Evolutionary conservation across 2,888 invertebrate genomes (phyloP).

Genomic region (Protula sp.): DNA sequence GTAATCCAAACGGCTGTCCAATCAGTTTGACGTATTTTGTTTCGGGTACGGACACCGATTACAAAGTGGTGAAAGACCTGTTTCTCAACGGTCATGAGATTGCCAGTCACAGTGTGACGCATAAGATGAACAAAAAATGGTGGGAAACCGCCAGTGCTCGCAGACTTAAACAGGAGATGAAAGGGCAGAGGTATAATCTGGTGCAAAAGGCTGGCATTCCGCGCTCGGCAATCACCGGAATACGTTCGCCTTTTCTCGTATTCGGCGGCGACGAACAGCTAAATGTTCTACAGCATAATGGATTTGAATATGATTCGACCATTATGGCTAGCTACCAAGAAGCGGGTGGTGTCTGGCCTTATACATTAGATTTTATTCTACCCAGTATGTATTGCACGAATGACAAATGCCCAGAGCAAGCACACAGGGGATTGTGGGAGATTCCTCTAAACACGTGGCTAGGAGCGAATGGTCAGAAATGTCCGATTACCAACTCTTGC

Average conservation of each 20-base stretch:
- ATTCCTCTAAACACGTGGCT: constrained; percentile 59
- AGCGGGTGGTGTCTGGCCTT: constrained; percentile 88
- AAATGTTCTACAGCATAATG: constrained; percentile 89
- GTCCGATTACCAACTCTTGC: constrained; percentile 39
- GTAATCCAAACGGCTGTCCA: constrained; percentile 65
- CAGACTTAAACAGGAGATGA: constrained; percentile 88
- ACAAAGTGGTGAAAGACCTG: constrained; percentile 93
- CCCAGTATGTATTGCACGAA: too few species aligned
- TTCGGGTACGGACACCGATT: constrained; percentile 98
- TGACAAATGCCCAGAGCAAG: constrained; percentile 11
- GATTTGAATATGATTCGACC: constrained; percentile 88
- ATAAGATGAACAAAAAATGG: constrained; percentile 49
- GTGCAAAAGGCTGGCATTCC: constrained; percentile 72
- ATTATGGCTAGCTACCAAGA: constrained; percentile 78
- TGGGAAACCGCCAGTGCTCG: constrained; percentile 80
- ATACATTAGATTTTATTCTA: constrained; percentile 83
- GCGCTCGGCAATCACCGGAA: constrained; percentile 75
- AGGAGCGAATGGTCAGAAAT: constrained; percentile 29
- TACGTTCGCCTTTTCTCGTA: constrained; percentile 80
- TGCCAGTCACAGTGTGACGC: constrained; percentile 85
- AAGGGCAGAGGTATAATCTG: constrained; percentile 79
- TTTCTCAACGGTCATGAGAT: constrained; percentile 94
- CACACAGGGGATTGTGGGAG: constrained; percentile 62
- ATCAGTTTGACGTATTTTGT: constrained; percentile 94
- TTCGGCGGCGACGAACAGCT: constrained; percentile 87